Conservation (phyloP, 2,797 vertebrate genomes). For the Tolypeutes matacus region DNA sequence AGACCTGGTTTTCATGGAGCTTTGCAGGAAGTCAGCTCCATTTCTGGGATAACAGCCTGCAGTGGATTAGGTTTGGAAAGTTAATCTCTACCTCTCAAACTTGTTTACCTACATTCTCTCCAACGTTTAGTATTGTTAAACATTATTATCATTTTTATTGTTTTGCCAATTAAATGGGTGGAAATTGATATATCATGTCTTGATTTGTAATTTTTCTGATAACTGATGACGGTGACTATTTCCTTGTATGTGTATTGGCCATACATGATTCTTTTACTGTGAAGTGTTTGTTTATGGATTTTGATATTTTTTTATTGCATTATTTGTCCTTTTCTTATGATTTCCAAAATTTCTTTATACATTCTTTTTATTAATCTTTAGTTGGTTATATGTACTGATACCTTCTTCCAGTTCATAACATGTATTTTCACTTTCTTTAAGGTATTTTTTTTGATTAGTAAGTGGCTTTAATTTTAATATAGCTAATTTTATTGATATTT, state of each 20-base stretch:
- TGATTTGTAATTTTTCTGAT: conserved; percentile 2
- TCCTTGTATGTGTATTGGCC: neutral
- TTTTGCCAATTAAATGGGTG: neutral
- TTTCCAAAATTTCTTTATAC: neutral
- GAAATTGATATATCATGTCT: neutral
- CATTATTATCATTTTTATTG: neutral
- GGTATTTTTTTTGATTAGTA: neutral
- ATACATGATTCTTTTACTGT: neutral
- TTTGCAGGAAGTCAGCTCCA: neutral
- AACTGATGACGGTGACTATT: neutral
- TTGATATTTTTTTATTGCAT: neutral
- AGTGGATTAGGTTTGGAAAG: neutral
- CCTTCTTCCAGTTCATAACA: neutral
- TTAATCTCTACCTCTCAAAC: neutral
- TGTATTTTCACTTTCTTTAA: conserved; percentile 42
- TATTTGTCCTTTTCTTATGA: conserved; percentile 3
- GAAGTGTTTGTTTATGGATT: neutral
- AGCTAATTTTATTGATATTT: neutral
- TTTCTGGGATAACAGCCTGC: neutral
- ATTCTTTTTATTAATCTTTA: conserved; percentile 9
- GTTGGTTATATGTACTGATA: neutral
- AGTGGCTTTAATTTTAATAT: conserved; percentile 39
- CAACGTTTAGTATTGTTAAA: neutral
- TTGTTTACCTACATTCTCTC: neutral
- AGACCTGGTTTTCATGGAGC: neutral